phyloP scores from a whole-genome alignment of 1,140 invertebrate species.

The Telenomus remus region DNA sequence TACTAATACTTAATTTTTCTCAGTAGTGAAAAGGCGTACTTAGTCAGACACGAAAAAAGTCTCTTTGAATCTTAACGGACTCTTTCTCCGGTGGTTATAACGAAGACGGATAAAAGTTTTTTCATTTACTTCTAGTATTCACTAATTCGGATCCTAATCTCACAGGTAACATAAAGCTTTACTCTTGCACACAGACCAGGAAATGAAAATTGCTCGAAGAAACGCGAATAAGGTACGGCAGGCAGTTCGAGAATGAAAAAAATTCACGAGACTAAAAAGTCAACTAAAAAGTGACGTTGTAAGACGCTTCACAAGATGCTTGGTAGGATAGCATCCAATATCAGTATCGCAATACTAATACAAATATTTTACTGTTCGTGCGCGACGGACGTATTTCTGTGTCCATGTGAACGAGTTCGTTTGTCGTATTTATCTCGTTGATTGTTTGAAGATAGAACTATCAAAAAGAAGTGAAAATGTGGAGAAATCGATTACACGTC shows the following conservation, averaged over 20 bases:
- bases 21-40: too few relatives aligned
- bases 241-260: conserved; percentile 48
- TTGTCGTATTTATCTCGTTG: too few relatives aligned
- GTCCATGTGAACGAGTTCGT: too few relatives aligned
- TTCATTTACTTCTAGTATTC: conserved; percentile 27
- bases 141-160: conserved; percentile 43
- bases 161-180: conserved; percentile 25
- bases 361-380: not conserved
- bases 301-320: conserved; percentile 14
- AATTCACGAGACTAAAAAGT: conserved; percentile 16
- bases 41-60: conserved; percentile 46
- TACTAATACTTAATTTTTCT: too few relatives aligned
- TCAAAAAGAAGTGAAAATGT: too few relatives aligned
- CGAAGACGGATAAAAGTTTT: too few relatives aligned
- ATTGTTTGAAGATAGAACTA: too few relatives aligned
- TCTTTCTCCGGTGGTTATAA: too few relatives aligned
- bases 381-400: too few relatives aligned
- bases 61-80: not conserved
- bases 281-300: conserved; percentile 24
- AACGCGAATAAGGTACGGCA: conserved; percentile 38
- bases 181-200: conserved; percentile 34
- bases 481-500: too few relatives aligned
- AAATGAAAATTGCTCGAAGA: conserved; percentile 42
- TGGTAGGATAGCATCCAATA: conserved; percentile 49
- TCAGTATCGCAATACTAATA: conserved; percentile 38